phyloP scores from a whole-genome alignment of 1,140 invertebrate species.

The Mya arenaria region DNA sequence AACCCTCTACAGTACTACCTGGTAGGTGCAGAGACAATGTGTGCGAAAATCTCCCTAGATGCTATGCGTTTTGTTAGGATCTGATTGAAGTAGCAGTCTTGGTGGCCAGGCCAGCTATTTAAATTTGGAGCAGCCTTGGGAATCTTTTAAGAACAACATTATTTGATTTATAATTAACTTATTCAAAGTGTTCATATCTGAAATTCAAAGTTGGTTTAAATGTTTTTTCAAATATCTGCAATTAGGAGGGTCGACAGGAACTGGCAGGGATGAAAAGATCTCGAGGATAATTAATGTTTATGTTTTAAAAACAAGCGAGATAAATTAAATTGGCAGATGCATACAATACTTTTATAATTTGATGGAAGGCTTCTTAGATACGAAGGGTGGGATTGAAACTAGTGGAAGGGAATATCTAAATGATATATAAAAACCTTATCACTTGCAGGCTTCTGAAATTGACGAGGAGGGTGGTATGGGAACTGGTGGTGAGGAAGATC shows the following conservation, averaged over 20 bases:
- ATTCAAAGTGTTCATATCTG: background rate
- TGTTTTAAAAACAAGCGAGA: background rate
- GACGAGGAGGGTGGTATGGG: constrained; percentile 78
- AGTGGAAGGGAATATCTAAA: background rate
- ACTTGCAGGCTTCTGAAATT: constrained; percentile 77
- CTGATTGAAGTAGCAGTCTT: background rate
- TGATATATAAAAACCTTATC: background rate
- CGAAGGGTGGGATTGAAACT: too few relatives aligned
- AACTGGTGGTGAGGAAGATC: constrained; percentile 74
- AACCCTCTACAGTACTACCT: constrained; percentile 95
- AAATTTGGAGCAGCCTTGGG: background rate
- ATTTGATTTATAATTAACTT: background rate
- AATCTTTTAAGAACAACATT: background rate
- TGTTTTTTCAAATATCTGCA: too few relatives aligned
- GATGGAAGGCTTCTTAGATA: too few relatives aligned
- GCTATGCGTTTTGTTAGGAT: background rate
- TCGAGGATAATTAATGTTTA: background rate
- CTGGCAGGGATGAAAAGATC: background rate
- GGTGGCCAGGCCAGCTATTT: background rate
- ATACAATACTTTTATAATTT: background rate
- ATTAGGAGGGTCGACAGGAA: background rate
- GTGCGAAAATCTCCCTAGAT: background rate
- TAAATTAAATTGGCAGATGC: background rate
- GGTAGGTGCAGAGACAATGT: constrained; percentile 82
- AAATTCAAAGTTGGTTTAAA: background rate